phyloP scores from a whole-genome alignment of 2,888 invertebrate genomes.

The Octonoba sinensis region DNA sequence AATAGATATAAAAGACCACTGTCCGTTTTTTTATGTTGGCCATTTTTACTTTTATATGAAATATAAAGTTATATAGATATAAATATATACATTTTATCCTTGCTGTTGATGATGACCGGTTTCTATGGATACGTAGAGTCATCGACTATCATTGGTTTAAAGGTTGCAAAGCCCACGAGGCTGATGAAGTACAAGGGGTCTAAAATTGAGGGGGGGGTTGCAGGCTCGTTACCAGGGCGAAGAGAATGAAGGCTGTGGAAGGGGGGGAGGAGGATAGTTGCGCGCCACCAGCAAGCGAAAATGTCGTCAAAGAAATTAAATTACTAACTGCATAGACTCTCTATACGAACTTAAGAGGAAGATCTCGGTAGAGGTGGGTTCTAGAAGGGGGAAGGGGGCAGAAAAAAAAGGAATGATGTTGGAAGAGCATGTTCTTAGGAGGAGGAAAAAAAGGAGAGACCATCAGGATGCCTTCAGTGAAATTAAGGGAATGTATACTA shows the following conservation, averaged over 20 bases:
- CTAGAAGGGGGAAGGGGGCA: not conserved
- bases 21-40: conserved; percentile 42
- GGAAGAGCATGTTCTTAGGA: conserved; percentile 46
- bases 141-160: conserved; percentile 62
- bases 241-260: conserved; percentile 38
- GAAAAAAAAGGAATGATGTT: conserved; percentile 40
- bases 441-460: conserved; percentile 37
- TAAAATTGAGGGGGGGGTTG: conserved; percentile 34
- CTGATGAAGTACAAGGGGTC: conserved; percentile 28
- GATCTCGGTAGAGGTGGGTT: conserved; percentile 24
- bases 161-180: conserved; percentile 50
- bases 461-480: conserved; percentile 41
- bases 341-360: conserved; percentile 43
- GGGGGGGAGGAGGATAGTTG: conserved; percentile 27
- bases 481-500: conserved; percentile 31
- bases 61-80: conserved; percentile 25
- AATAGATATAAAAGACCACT: conserved; percentile 18
- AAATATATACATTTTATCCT: conserved; percentile 10
- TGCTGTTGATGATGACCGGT: conserved; percentile 59
- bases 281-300: conserved; percentile 55
- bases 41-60: conserved; percentile 16
- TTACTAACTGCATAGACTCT: conserved; percentile 63
- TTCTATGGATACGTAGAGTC: conserved; percentile 52
- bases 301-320: conserved; percentile 65
- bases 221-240: conserved; percentile 64